A percentile compares a stretch with the other conserved stretches of the same genome.
Evolutionary conservation across 1,140 invertebrate genomes (phyloP).

Genomic region (Drosophila ercepeae): DNA sequence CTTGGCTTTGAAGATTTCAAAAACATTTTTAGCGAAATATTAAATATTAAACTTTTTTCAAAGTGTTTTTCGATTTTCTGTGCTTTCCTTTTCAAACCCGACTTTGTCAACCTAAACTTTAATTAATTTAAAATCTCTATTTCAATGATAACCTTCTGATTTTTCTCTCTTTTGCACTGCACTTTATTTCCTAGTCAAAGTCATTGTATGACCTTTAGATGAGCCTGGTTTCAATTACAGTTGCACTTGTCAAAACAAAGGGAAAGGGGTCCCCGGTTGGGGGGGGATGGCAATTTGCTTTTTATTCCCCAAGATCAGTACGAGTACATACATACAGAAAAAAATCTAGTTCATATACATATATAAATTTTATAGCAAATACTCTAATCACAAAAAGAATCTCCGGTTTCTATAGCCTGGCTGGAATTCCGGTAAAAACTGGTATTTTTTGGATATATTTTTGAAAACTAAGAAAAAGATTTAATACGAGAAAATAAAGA

Average conservation of each 20-base stretch:
- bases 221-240: constrained; percentile 45
- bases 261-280: background rate
- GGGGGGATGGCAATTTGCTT: background rate
- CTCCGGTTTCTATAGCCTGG: background rate
- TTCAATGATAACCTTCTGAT: background rate
- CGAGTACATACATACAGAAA: no score
- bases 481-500: no score
- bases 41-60: no score
- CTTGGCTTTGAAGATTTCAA: constrained; percentile 24
- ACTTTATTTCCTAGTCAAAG: constrained; percentile 32
- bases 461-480: no score
- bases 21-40: background rate
- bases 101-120: background rate
- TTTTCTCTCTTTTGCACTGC: constrained; percentile 5
- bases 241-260: constrained; percentile 12
- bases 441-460: background rate
- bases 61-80: no score
- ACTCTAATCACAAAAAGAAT: background rate
- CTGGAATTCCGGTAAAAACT: background rate
- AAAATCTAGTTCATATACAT: background rate
- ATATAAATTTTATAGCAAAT: background rate
- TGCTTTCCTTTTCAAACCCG: no score
- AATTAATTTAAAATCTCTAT: background rate
- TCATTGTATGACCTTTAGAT: constrained; percentile 68
- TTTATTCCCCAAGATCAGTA: background rate